Evolutionary conservation across 2,113 vertebrate species (phyloP).

Genomic region (Nesogale talazaci): DNA sequence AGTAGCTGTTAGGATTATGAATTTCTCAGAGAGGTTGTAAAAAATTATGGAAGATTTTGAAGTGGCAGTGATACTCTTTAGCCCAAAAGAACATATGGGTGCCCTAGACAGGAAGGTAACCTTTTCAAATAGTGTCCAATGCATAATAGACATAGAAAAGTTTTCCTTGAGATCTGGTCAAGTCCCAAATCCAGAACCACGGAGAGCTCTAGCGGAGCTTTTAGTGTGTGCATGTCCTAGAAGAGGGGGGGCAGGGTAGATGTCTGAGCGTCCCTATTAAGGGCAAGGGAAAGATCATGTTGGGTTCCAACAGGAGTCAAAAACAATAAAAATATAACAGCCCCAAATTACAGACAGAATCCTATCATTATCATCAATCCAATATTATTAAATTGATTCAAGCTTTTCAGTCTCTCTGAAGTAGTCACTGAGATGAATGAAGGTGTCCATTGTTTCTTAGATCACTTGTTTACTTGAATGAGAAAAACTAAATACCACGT

Average conservation of each 20-base stretch:
- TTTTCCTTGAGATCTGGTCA: not conserved
- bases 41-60: not conserved
- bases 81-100: not conserved
- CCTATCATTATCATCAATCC: not conserved
- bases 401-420: not conserved
- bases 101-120: not conserved
- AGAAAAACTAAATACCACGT: not conserved
- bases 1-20: not conserved
- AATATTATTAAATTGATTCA: slow-evolving; percentile 7
- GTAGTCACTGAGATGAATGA: not conserved
- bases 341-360: not conserved
- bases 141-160: not conserved
- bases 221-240: not conserved
- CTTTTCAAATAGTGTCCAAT: slow-evolving; percentile 38
- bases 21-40: not conserved
- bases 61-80: slow-evolving; percentile 13
- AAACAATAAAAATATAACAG: not conserved
- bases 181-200: slow-evolving; percentile 67
- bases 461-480: not conserved
- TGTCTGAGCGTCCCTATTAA: rapidly evolving
- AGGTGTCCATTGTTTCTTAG: not conserved
- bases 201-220: slow-evolving; percentile 56
- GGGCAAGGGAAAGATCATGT: not conserved
- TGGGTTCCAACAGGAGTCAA: not conserved
- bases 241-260: no score